phyloP scores from a whole-genome alignment of 92 coral and sea anemone species.

The Porites lobata region DNA sequence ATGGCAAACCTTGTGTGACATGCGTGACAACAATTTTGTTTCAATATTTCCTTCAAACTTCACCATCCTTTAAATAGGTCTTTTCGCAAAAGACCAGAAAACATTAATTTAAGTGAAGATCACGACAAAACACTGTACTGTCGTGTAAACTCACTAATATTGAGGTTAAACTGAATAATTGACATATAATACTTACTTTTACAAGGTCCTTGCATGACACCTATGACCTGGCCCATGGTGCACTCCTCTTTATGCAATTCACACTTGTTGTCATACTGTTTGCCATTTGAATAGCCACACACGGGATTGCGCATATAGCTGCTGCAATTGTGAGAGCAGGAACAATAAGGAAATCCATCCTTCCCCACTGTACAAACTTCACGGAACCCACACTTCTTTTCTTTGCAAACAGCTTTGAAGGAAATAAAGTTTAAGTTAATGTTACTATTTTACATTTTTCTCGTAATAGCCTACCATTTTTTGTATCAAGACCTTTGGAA shows the following conservation, averaged over 20 bases:
- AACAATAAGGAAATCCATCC: constrained; percentile 77
- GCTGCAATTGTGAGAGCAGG: constrained; percentile 84
- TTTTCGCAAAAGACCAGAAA: too few species aligned
- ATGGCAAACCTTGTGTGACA: too few species aligned
- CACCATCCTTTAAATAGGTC: too few species aligned
- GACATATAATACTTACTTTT: constrained; percentile 75
- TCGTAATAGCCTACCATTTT: too few species aligned
- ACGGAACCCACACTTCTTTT: constrained; percentile 86
- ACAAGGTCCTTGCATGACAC: constrained; percentile 83
- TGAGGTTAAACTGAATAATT: background rate
- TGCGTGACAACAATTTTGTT: too few species aligned
- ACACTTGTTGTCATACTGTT: constrained; percentile 89
- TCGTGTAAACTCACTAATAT: too few species aligned
- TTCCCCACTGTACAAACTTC: constrained; percentile 74
- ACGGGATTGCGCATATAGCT: constrained; percentile 71
- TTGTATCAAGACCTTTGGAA: too few species aligned
- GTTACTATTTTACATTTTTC: too few species aligned
- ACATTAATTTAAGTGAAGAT: too few species aligned
- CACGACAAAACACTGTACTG: too few species aligned
- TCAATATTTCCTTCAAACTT: too few species aligned
- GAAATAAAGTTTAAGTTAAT: background rate
- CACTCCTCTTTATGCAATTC: constrained; percentile 89
- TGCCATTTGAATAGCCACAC: constrained; percentile 92
- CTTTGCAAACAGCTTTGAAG: constrained; percentile 70
- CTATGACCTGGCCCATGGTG: constrained; percentile 72